Conservation (phyloP, 2,113 vertebrate genomes). For the Turdus rufiventris region DNA sequence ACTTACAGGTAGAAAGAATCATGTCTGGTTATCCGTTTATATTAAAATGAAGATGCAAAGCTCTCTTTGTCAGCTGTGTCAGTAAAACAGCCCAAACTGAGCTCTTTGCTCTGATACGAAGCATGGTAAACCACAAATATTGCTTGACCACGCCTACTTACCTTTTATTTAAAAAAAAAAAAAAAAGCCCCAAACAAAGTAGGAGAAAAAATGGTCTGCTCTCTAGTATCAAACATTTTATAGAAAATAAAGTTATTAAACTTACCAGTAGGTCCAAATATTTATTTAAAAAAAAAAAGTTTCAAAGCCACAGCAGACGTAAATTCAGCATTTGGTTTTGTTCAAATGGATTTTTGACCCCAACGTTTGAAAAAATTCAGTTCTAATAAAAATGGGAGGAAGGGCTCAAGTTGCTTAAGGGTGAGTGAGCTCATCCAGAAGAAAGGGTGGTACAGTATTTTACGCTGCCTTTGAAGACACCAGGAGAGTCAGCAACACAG, state of each 20-base stretch:
- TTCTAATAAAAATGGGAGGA: not conserved
- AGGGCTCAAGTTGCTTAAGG: not conserved
- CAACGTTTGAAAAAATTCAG: not conserved
- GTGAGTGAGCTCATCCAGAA: not conserved
- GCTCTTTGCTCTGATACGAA: not conserved
- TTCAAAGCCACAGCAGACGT: not conserved
- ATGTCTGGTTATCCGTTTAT: not conserved
- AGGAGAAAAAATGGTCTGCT: not conserved
- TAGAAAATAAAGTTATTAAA: not conserved
- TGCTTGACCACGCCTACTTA: constrained; percentile 57
- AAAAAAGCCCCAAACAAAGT: not conserved
- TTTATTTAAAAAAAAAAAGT: not conserved
- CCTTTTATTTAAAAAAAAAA: not conserved
- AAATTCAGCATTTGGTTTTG: not conserved
- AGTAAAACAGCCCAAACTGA: constrained; percentile 4
- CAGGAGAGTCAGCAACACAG: not conserved
- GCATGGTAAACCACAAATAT: constrained; percentile 24
- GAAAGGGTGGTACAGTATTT: not conserved
- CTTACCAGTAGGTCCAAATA: not conserved
- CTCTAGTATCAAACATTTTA: not conserved
- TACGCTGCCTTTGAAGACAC: not conserved
- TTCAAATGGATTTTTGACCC: not conserved
- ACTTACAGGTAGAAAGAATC: constrained; percentile 76
- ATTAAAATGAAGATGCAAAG: not conserved
- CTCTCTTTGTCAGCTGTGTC: not conserved